Conservation (phyloP, 1,140 invertebrate species). For the Meloidogyne hapla region DNA sequence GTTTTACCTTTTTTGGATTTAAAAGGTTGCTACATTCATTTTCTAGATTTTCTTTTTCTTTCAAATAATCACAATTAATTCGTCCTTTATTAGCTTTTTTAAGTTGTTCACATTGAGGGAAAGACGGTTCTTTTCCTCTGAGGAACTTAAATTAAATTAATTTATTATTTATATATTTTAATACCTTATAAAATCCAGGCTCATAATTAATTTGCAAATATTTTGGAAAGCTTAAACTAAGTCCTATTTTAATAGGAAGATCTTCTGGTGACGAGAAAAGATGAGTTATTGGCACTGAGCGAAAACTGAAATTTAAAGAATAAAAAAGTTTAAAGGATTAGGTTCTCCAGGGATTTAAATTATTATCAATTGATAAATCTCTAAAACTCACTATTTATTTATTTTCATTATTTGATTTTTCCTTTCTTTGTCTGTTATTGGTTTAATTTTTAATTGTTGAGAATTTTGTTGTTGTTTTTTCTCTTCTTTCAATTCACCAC, state of each 20-base stretch:
- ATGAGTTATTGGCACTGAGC: background rate
- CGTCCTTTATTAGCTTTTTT: background rate
- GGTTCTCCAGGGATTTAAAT: no score
- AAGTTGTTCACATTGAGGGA: background rate
- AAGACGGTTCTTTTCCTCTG: background rate
- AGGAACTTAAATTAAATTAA: background rate
- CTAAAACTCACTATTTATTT: background rate
- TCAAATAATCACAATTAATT: background rate
- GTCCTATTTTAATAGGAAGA: background rate
- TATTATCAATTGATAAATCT: no score
- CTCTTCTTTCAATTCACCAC: background rate
- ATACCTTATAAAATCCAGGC: background rate
- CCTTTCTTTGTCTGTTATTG: background rate
- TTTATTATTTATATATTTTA: no score
- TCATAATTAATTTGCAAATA: background rate
- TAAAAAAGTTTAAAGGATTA: no score
- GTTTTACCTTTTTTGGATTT: background rate
- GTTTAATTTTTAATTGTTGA: background rate
- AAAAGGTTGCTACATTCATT: background rate
- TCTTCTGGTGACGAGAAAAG: slow-evolving; percentile 1
- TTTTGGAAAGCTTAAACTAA: background rate
- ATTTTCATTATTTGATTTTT: background rate
- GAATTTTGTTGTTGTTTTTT: no score
- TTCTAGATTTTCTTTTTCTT: background rate
- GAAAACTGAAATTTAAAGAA: background rate